Conservation (phyloP, 2,888 invertebrate species). For the Nesidiocoris tenuis region DNA sequence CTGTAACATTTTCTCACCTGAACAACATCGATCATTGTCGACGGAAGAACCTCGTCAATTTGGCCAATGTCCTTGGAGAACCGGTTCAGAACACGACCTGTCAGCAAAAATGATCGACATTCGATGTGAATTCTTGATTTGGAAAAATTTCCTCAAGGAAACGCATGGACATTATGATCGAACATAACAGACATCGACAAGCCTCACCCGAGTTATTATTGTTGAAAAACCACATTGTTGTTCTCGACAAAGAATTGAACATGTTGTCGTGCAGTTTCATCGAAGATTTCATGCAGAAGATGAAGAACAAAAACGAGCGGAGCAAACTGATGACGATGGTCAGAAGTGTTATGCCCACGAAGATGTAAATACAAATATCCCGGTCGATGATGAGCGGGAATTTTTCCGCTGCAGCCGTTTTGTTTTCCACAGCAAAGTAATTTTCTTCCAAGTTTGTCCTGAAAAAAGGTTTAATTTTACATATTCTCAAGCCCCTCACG, state of each 20-base stretch:
- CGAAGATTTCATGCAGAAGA: constrained; percentile 76
- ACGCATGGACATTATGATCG: too few species aligned
- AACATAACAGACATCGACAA: background rate
- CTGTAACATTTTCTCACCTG: constrained; percentile 53
- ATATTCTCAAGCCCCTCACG: too few species aligned
- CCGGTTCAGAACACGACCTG: constrained; percentile 75
- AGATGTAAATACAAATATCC: constrained; percentile 59
- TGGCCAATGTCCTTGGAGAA: constrained; percentile 87
- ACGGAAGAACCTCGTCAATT: constrained; percentile 63
- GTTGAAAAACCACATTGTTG: constrained; percentile 85
- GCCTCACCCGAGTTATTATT: constrained; percentile 73
- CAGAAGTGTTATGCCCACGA: constrained; percentile 59
- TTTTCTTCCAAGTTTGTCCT: constrained; percentile 61
- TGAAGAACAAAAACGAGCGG: constrained; percentile 68
- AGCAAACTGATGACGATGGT: constrained; percentile 60
- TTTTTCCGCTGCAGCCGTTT: background rate
- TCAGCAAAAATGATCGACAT: constrained; percentile 48
- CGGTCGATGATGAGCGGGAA: constrained; percentile 19
- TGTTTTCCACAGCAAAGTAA: constrained; percentile 15
- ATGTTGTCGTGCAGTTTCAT: constrained; percentile 76
- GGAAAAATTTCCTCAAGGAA: too few species aligned
- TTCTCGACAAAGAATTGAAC: constrained; percentile 78
- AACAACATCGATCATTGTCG: constrained; percentile 59
- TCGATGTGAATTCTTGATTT: too few species aligned
- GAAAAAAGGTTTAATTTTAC: constrained; percentile 54